phyloP scores from a whole-genome alignment of 2,888 invertebrate genomes.

The Aleiodes alternator region DNA sequence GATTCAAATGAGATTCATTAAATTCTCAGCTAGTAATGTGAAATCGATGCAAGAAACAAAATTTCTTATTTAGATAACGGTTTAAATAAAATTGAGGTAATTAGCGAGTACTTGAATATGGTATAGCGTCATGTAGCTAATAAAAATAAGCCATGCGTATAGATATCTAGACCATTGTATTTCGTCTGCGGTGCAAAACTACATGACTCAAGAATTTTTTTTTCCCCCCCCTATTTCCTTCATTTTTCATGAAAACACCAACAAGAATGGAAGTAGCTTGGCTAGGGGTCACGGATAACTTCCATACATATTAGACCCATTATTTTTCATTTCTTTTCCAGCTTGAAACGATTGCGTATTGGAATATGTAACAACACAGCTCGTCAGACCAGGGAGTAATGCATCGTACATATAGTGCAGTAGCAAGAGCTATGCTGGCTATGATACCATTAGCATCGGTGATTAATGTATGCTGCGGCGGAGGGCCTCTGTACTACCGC shows the following conservation, averaged over 20 bases:
- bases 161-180: constrained; percentile 42
- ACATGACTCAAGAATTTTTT: constrained; percentile 43
- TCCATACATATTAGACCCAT: constrained; percentile 20
- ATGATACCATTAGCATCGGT: constrained; percentile 74
- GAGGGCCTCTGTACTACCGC: constrained; percentile 57
- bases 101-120: constrained; percentile 40
- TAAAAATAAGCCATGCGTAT: constrained; percentile 45
- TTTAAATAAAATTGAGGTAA: constrained; percentile 41
- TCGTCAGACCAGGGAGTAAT: constrained; percentile 14
- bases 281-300: constrained; percentile 35
- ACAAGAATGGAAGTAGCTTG: constrained; percentile 12
- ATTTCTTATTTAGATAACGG: constrained; percentile 29
- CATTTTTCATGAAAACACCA: constrained; percentile 26
- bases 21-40: neutral
- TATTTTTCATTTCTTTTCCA: constrained; percentile 7
- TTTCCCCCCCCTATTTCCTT: constrained; percentile 23
- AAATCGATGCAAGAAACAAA: constrained; percentile 6
- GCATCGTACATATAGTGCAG: constrained; percentile 50
- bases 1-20: no score
- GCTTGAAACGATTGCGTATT: constrained; percentile 22
- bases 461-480: constrained; percentile 73
- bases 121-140: constrained; percentile 44
- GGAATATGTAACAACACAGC: constrained; percentile 34
- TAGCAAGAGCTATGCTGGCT: constrained; percentile 63
- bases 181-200: constrained; percentile 32